Conservation (phyloP, 1,140 invertebrate species). For the Drosophila baimaii region DNA sequence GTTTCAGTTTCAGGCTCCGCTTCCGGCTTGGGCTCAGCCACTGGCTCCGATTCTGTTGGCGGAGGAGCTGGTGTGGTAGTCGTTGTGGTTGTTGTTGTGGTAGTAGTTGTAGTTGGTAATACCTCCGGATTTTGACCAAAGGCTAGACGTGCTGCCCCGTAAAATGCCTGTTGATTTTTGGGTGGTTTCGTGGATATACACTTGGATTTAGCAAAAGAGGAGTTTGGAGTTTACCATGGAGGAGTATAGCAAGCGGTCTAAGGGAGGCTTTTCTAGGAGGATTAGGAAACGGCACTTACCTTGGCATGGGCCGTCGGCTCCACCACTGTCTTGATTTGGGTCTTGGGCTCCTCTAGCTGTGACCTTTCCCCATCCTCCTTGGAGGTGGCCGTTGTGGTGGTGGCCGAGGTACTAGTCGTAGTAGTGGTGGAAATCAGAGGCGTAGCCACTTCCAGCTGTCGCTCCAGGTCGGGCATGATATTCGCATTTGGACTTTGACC, state of each 20-base stretch:
- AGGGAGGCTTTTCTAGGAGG: not conserved
- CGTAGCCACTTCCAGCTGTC: slow-evolving; percentile 74
- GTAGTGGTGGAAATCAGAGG: slow-evolving; percentile 72
- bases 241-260: slow-evolving; percentile 39
- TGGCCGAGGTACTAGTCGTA: slow-evolving; percentile 71
- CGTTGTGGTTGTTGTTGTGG: slow-evolving; percentile 58
- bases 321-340: slow-evolving; percentile 48
- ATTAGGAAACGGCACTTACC: slow-evolving; percentile 12
- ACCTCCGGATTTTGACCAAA: slow-evolving; percentile 83
- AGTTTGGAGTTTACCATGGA: slow-evolving; percentile 69
- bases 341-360: slow-evolving; percentile 67
- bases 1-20: not conserved
- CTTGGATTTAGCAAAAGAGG: slow-evolving; percentile 75
- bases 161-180: slow-evolving; percentile 80
- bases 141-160: slow-evolving; percentile 81
- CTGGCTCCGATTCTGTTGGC: slow-evolving; percentile 29
- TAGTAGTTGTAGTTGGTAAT: slow-evolving; percentile 70
- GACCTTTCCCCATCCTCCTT: slow-evolving; percentile 68
- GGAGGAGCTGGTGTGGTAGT: slow-evolving; percentile 40
- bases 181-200: slow-evolving; percentile 81
- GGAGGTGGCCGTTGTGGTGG: slow-evolving; percentile 65
- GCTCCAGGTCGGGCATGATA: slow-evolving; percentile 68
- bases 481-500: slow-evolving; percentile 18
- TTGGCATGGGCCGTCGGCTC: slow-evolving; percentile 66
- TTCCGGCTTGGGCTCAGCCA: slow-evolving; percentile 14